Evolutionary conservation across 2,113 vertebrate genomes (phyloP).

Genomic region (Pseudorectes ferrugineus): DNA sequence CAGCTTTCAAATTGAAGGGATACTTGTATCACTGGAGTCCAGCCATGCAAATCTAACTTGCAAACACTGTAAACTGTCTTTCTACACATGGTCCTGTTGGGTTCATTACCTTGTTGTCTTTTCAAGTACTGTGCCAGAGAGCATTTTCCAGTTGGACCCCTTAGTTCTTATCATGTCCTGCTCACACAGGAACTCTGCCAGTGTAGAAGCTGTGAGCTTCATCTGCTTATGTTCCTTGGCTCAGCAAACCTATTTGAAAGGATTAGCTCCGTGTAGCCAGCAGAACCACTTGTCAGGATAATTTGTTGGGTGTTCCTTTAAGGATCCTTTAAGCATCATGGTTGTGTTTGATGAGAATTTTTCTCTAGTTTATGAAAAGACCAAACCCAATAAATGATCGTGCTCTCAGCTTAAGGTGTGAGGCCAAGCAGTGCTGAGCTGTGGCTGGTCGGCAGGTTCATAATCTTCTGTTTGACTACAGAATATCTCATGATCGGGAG

Average conservation of each 20-base stretch:
- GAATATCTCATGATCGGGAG: background rate
- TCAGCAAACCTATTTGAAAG: background rate
- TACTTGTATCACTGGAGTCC: rapidly evolving
- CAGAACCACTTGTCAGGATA: background rate
- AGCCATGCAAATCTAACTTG: background rate
- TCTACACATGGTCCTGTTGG: rapidly evolving
- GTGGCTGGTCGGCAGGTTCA: background rate
- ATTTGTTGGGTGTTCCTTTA: background rate
- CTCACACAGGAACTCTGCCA: rapidly evolving
- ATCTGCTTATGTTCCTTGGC: background rate
- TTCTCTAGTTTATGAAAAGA: background rate
- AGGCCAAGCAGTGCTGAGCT: background rate
- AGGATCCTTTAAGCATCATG: background rate
- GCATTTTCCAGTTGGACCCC: background rate
- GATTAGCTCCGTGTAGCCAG: background rate
- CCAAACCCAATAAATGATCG: background rate
- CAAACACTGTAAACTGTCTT: background rate
- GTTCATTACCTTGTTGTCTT: background rate
- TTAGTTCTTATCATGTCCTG: background rate
- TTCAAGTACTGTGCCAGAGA: background rate
- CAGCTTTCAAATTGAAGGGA: background rate
- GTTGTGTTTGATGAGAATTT: background rate
- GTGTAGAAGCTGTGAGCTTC: background rate
- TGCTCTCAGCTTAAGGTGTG: background rate
- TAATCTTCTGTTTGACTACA: background rate